Percentiles rank a stretch among this genome's conserved stretches.
These are phyloP conservation scores for Helicoverpa armigera DNA, from an alignment of 1,140 invertebrate genomes.

Conservation along the genomic window DNA sequence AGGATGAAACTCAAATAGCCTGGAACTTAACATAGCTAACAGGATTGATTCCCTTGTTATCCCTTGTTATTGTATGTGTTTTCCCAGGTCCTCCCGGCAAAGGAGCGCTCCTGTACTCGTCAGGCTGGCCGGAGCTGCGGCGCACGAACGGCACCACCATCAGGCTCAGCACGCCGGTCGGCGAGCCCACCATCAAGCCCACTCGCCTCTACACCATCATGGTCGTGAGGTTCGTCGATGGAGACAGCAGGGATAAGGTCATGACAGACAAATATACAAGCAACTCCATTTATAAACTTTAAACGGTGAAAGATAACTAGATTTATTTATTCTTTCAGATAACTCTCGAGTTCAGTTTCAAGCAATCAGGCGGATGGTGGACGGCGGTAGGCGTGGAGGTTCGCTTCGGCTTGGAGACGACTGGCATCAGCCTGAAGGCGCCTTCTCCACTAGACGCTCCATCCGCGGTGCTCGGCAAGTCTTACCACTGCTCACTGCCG, in stretches of 20 bases:
- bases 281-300: too few species aligned
- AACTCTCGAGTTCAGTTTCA: constrained; percentile 83
- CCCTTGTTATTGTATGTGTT: not conserved
- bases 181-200: constrained; percentile 75
- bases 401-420: constrained; percentile 68
- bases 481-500: constrained; percentile 84
- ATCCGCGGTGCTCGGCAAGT: constrained; percentile 84
- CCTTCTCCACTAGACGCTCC: constrained; percentile 74
- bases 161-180: constrained; percentile 70
- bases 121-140: constrained; percentile 72
- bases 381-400: constrained; percentile 86
- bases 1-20: not conserved
- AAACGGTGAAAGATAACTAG: too few species aligned
- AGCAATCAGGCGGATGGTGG: constrained; percentile 85
- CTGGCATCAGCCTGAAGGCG: constrained; percentile 67
- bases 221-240: constrained; percentile 75
- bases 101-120: constrained; percentile 71
- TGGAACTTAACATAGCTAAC: not conserved
- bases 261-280: not conserved
- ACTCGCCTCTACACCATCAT: constrained; percentile 78
- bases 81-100: constrained; percentile 72
- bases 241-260: constrained; percentile 75
- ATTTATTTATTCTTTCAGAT: constrained; percentile 69
- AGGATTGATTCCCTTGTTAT: too few species aligned
- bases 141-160: constrained; percentile 67